Conservation (phyloP, 2,888 invertebrate species). For the Phoronis australis region DNA sequence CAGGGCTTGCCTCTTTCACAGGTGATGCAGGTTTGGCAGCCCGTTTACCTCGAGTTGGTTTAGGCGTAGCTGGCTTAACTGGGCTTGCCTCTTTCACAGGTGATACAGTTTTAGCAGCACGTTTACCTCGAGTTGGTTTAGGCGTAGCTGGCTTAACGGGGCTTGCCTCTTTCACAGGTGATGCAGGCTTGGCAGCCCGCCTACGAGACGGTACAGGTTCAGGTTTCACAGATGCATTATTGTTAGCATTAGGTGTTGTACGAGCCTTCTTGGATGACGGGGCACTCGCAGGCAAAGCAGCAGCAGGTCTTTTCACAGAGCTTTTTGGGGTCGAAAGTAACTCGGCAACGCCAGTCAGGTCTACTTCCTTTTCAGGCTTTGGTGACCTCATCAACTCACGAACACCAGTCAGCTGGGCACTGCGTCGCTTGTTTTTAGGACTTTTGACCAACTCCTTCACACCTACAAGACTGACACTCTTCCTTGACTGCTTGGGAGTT, state of each 20-base stretch:
- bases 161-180: constrained; percentile 5
- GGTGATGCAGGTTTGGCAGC: background rate
- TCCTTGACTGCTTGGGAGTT: constrained; percentile 5
- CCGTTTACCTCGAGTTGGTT: background rate
- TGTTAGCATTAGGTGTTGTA: constrained; percentile 6
- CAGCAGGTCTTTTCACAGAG: constrained; percentile 1
- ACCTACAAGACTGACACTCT: constrained; percentile 12
- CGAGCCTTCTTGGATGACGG: constrained; percentile 6
- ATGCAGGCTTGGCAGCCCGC: background rate
- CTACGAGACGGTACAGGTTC: background rate
- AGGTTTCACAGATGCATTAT: constrained; percentile 2
- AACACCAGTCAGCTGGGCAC: constrained; percentile 9
- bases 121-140: constrained; percentile 1
- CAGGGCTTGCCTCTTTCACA: constrained; percentile 10
- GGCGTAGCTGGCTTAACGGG: constrained; percentile 2
- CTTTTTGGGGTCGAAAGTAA: constrained; percentile 9
- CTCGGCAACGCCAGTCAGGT: constrained; percentile 12
- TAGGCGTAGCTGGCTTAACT: background rate
- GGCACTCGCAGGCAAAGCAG: constrained; percentile 1
- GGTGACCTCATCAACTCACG: constrained; percentile 16
- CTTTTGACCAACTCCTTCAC: constrained; percentile 9
- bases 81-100: constrained; percentile 12
- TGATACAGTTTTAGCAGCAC: too few relatives aligned
- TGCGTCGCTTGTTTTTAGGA: constrained; percentile 4
- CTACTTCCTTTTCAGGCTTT: background rate